Conservation (phyloP, 2,888 invertebrate species). For the Chironomus tentans region DNA sequence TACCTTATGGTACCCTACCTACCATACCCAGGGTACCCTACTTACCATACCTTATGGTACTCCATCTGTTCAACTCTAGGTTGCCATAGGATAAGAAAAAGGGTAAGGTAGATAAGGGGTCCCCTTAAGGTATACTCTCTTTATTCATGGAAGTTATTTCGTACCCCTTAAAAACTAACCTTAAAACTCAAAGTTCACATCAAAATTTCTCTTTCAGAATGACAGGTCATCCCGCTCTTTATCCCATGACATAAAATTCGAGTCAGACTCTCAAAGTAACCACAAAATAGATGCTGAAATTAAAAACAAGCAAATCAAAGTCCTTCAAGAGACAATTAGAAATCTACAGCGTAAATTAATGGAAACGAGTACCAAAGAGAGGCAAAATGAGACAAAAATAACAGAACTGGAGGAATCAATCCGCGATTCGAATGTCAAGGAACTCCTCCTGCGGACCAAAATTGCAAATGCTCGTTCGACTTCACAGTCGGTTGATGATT, state of each 20-base stretch:
- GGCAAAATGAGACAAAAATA: constrained; percentile 37
- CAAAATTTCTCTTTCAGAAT: constrained; percentile 24
- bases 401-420: constrained; percentile 39
- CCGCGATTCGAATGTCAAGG: constrained; percentile 40
- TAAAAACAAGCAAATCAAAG: constrained; percentile 75
- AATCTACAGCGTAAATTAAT: constrained; percentile 42
- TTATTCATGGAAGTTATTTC: too few relatives aligned
- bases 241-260: constrained; percentile 72
- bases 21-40: too few relatives aligned
- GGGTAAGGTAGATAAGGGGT: too few relatives aligned
- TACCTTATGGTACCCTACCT: too few relatives aligned
- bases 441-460: constrained; percentile 41
- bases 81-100: too few relatives aligned
- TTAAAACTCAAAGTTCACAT: neutral
- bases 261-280: constrained; percentile 58
- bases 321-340: constrained; percentile 42
- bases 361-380: constrained; percentile 40
- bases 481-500: constrained; percentile 4
- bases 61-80: too few relatives aligned
- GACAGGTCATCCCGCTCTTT: constrained; percentile 64
- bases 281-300: constrained; percentile 67
- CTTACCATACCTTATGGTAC: too few relatives aligned
- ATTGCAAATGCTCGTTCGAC: constrained; percentile 30
- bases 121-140: too few relatives aligned
- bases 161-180: neutral